These are phyloP conservation scores for Rallus crepitans DNA, from an alignment of 2,797 vertebrate species.

Conservation along the genomic window DNA sequence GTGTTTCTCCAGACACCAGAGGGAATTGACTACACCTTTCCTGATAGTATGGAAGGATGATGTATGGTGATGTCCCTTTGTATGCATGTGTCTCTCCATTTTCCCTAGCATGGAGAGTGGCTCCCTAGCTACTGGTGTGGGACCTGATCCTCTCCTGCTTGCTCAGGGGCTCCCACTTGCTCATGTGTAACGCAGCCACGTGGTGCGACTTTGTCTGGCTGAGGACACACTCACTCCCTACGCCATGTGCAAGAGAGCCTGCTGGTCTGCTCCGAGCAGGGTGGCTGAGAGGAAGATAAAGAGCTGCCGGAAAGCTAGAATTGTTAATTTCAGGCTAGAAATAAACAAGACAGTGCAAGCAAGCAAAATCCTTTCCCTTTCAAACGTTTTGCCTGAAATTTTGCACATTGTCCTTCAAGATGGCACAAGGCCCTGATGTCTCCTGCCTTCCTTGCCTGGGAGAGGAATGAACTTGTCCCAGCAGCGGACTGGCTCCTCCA, in stretches of 20 bases:
- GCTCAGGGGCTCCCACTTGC: background rate
- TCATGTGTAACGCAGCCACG: background rate
- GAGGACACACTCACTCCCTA: background rate
- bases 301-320: background rate
- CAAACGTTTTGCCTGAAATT: background rate
- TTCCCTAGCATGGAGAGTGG: background rate
- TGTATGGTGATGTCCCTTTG: background rate
- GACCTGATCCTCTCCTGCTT: background rate
- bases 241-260: background rate
- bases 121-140: background rate
- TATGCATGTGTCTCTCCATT: background rate
- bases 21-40: background rate
- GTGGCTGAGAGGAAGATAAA: background rate
- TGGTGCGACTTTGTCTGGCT: background rate
- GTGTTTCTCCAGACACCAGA: background rate
- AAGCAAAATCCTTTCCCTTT: background rate
- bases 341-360: background rate
- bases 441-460: background rate
- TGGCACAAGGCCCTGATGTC: background rate
- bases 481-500: background rate
- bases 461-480: background rate
- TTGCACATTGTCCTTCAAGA: background rate
- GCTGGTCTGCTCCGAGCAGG: background rate
- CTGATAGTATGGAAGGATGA: background rate
- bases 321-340: background rate